Percentiles rank a stretch among this genome's conserved stretches.
Conservation (phyloP, 2,113 vertebrate species). For the Sylvietta virens region DNA sequence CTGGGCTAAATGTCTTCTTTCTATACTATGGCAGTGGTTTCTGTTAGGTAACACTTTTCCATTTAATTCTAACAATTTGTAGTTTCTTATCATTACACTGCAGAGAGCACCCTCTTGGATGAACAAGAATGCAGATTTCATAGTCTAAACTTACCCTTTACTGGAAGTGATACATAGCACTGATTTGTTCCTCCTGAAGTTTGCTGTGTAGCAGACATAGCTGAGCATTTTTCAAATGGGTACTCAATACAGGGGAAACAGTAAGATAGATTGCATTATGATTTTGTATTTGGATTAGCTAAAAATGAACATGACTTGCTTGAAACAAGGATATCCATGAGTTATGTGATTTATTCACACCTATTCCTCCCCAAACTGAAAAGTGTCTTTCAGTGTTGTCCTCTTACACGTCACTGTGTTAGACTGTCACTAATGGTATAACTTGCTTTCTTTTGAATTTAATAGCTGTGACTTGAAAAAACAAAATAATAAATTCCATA, state of each 20-base stretch:
- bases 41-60: neutral
- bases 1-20: neutral
- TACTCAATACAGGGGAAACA: neutral
- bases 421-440: neutral
- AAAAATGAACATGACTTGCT: neutral
- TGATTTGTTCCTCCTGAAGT: neutral
- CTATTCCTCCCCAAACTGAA: neutral
- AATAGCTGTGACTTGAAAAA: neutral
- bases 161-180: neutral
- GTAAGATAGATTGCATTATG: neutral
- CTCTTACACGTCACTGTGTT: neutral
- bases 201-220: neutral
- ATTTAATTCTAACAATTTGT: neutral
- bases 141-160: neutral
- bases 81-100: neutral
- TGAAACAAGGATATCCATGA: neutral
- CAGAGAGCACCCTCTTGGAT: neutral
- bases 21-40: neutral
- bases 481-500: neutral
- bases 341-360: neutral
- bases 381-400: neutral
- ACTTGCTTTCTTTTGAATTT: neutral
- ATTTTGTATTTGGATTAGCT: neutral
- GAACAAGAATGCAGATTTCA: neutral
- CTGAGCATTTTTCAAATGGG: neutral